Evolutionary conservation across 1,140 invertebrate genomes (phyloP).

Genomic region (Lepidurus apus): DNA sequence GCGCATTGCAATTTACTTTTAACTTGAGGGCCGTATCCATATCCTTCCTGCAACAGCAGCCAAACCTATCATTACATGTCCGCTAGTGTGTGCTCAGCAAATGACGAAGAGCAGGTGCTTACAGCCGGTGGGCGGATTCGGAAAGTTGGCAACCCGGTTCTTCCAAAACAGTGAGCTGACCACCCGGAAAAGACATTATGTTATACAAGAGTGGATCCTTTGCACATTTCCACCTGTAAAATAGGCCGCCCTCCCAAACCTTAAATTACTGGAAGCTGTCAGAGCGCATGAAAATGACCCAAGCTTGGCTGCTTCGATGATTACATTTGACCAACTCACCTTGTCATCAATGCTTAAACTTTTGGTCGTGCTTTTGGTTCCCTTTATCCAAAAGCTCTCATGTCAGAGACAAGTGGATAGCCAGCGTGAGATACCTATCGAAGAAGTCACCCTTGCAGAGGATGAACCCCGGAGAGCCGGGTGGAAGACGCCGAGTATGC

Average conservation of each 20-base stretch:
- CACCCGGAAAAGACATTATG: background rate
- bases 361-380: too few species aligned
- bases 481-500: background rate
- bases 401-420: background rate
- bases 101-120: conserved; percentile 13
- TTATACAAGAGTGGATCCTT: conserved; percentile 9
- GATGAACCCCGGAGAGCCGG: background rate
- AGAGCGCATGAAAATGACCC: background rate
- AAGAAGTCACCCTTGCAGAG: background rate
- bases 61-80: conserved; percentile 10
- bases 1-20: background rate
- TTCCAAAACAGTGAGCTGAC: background rate
- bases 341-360: background rate
- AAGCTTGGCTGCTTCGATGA: background rate
- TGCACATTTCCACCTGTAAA: background rate
- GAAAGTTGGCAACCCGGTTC: background rate
- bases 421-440: background rate
- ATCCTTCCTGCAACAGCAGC: conserved; percentile 13
- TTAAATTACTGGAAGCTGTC: background rate
- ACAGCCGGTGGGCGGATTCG: background rate
- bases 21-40: background rate
- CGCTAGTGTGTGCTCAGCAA: background rate
- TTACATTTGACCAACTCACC: background rate
- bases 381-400: background rate
- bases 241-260: background rate